Percentiles rank a stretch among this genome's conserved stretches.
Conservation (phyloP, 2,888 invertebrate genomes). For the Tetragnatha montana region DNA sequence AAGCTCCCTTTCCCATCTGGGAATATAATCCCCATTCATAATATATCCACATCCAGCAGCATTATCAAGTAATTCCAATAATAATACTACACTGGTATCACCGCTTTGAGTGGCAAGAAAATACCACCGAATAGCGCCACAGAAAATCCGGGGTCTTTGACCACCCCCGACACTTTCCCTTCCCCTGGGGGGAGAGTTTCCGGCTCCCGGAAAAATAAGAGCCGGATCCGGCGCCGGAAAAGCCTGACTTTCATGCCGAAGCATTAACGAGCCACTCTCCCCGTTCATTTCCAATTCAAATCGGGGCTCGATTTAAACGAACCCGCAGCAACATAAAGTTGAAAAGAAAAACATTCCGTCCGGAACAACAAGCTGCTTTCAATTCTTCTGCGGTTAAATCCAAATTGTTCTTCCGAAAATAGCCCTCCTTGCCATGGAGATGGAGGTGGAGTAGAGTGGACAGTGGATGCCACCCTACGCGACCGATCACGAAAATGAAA, state of each 20-base stretch:
- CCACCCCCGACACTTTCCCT: too few species aligned
- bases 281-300: constrained; percentile 48
- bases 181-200: background rate
- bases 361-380: constrained; percentile 44
- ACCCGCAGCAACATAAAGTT: constrained; percentile 15
- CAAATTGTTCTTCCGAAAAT: constrained; percentile 61
- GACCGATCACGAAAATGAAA: too few species aligned
- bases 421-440: background rate
- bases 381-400: constrained; percentile 56
- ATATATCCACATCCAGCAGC: too few species aligned
- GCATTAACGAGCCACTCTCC: constrained; percentile 46
- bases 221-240: background rate
- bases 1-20: too few species aligned
- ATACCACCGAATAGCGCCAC: too few species aligned
- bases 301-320: constrained; percentile 14
- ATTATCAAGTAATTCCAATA: too few species aligned
- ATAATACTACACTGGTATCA: too few species aligned
- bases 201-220: constrained; percentile 2
- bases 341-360: constrained; percentile 23
- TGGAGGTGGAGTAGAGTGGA: too few species aligned
- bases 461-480: too few species aligned
- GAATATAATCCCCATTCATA: too few species aligned
- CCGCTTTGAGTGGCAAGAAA: too few species aligned
- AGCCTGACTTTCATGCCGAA: background rate
- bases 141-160: too few species aligned